These are phyloP conservation scores for Pocillopora verrucosa DNA, from an alignment of 64 coral and sea anemone genomes.

Conservation along the genomic window DNA sequence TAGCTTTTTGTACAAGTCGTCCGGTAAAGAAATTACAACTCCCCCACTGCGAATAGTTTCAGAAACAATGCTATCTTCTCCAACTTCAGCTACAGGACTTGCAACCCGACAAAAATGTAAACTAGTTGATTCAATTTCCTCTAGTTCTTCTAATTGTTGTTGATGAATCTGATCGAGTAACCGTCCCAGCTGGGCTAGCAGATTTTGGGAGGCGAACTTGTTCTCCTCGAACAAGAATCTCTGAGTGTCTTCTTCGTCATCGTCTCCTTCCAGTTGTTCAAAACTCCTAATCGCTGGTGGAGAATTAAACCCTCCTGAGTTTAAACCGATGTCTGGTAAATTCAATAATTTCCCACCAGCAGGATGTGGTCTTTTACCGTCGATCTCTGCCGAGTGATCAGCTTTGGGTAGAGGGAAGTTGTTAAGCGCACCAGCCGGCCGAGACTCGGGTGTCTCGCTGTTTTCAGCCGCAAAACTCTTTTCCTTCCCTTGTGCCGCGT, in stretches of 20 bases:
- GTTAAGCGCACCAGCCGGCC: neutral
- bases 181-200: slow-evolving; percentile 85
- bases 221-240: slow-evolving; percentile 98
- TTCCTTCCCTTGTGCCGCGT: slow-evolving; percentile 28
- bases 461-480: slow-evolving; percentile 31
- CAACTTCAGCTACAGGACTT: slow-evolving; percentile 23
- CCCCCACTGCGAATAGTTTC: slow-evolving; percentile 64
- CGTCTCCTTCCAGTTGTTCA: slow-evolving; percentile 85
- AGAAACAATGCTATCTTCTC: slow-evolving; percentile 62
- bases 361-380: slow-evolving; percentile 39
- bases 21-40: slow-evolving; percentile 80
- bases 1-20: slow-evolving; percentile 74
- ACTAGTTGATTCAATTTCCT: slow-evolving; percentile 65
- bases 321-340: slow-evolving; percentile 60
- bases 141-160: slow-evolving; percentile 65
- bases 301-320: slow-evolving; percentile 31
- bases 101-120: slow-evolving; percentile 34
- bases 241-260: slow-evolving; percentile 97
- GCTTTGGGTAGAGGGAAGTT: slow-evolving; percentile 41
- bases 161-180: slow-evolving; percentile 85
- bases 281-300: slow-evolving; percentile 66
- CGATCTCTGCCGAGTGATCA: slow-evolving; percentile 41
- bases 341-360: slow-evolving; percentile 40
- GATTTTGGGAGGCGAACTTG: slow-evolving; percentile 97
- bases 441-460: neutral